Base-by-base conservation (phyloP, 37 sponge, comb jelly and placozoan species). In the Tethya wilhelma region DNA sequence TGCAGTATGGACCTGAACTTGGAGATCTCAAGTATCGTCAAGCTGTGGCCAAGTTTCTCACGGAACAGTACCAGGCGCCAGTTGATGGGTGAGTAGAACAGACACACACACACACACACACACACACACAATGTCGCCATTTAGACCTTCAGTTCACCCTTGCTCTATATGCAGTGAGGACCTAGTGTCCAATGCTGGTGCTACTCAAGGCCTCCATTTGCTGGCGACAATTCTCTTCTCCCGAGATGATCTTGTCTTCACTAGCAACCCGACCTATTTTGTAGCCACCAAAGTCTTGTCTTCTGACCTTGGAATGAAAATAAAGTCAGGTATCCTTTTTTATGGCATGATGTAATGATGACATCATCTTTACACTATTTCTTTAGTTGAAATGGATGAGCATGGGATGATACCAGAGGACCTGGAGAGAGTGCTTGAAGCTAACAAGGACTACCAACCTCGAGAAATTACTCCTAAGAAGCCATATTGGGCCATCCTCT, bases 401-500 rank as follows among this genome's bases (percentile, higher is more conserved):
- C 37, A 75, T 28, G 95, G 95, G 4, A 84, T 94, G 20, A 66
- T 84, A 4, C 88, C 89, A 17, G 74, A 87, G 26, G 86, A 74
- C 7, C 79, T 94, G 62, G 91, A 94, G 74, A 56, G 75, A 36
- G 58, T 60, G 9, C 32, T 94, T 32, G 53, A 80, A 32, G 64
- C 59, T 28, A 57, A 78, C 33, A 60, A 67, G 38, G 11, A 67
- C 45, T 44, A 73, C 30, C 43, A 26, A 43, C 75, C 82, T 12
- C 79, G 79, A 42, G 66, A 58, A 37, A 68, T 84, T 8, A 87
- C 91, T 2, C 68, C 65, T 14, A 74, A 11, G 1, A 81, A 79
- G 60, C 92, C 95, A 20, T 95, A 71, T 67, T 74, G 92, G 83
- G 82, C 79, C 7, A 84, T 95, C 68, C 69, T 95, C 33, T 95